Conservation (phyloP, 2,113 vertebrate genomes). For the Halcyon senegalensis region DNA sequence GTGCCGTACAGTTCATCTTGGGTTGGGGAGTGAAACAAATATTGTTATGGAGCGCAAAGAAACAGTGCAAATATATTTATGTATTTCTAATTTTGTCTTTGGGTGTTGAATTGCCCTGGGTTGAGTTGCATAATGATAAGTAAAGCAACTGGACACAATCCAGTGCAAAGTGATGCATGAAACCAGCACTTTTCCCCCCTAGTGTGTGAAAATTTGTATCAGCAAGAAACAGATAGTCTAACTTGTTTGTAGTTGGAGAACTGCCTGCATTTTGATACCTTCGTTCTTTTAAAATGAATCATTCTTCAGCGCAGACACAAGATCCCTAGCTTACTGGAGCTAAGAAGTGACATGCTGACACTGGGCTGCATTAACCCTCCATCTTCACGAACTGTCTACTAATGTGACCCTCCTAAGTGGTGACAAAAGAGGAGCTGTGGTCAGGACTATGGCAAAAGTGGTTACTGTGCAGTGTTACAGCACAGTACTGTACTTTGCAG, state of each 20-base stretch:
- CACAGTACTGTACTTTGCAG: neutral
- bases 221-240: slow-evolving; percentile 61
- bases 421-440: neutral
- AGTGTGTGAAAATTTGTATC: slow-evolving; percentile 61
- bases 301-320: slow-evolving; percentile 38
- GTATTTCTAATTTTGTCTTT: slow-evolving; percentile 65
- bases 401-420: neutral
- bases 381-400: neutral
- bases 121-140: slow-evolving; percentile 61
- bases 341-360: neutral
- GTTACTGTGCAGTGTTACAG: rapidly evolving
- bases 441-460: neutral
- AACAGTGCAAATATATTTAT: slow-evolving; percentile 38
- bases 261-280: slow-evolving; percentile 47
- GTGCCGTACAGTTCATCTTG: neutral
- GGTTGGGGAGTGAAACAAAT: slow-evolving; percentile 26
- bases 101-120: slow-evolving; percentile 50
- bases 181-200: slow-evolving; percentile 45
- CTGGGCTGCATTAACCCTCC: neutral
- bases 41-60: slow-evolving; percentile 53
- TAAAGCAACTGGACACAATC: slow-evolving; percentile 57
- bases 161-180: slow-evolving; percentile 57
- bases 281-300: slow-evolving; percentile 60
- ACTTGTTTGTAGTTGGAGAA: slow-evolving; percentile 40
- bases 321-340: slow-evolving; percentile 9